These are phyloP conservation scores for Sebastolobus altivelis DNA, from an alignment of 2,797 vertebrate species.

Conservation along the genomic window DNA sequence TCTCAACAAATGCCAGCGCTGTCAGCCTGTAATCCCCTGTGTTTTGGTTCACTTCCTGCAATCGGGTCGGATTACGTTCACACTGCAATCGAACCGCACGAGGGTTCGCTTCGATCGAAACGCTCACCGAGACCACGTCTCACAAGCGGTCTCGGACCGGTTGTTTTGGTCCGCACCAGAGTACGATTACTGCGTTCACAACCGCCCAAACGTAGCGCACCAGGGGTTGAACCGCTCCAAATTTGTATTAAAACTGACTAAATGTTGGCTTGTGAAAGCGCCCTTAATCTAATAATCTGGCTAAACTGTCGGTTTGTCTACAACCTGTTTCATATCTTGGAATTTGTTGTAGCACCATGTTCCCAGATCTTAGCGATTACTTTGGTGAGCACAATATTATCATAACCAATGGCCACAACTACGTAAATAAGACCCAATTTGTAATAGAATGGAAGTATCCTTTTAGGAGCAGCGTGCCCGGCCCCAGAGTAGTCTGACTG, in stretches of 20 bases:
- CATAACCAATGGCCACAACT: slow-evolving; percentile 1
- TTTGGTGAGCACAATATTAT: slow-evolving; percentile 13
- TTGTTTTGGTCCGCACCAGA: no score
- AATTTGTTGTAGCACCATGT: not conserved
- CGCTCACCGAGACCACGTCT: no score
- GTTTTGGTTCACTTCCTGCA: no score
- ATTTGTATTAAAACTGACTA: no score
- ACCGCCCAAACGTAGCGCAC: accelerated
- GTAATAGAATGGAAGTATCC: slow-evolving; percentile 39
- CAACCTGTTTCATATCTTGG: not conserved
- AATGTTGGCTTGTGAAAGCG: accelerated
- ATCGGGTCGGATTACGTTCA: no score
- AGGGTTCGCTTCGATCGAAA: no score
- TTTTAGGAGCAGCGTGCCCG: slow-evolving; percentile 16
- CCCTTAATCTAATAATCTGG: not conserved
- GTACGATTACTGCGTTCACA: no score
- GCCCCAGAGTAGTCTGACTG: slow-evolving; percentile 57
- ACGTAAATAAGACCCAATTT: slow-evolving; percentile 7
- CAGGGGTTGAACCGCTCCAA: no score
- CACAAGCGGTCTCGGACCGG: no score
- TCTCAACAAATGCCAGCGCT: no score
- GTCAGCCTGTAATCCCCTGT: no score
- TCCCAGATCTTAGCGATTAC: slow-evolving; percentile 2
- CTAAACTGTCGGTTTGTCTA: slow-evolving; percentile 9
- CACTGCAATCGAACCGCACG: no score